These are phyloP conservation scores for Carollia perspicillata DNA, from an alignment of 2,113 vertebrate genomes.

Conservation along the genomic window DNA sequence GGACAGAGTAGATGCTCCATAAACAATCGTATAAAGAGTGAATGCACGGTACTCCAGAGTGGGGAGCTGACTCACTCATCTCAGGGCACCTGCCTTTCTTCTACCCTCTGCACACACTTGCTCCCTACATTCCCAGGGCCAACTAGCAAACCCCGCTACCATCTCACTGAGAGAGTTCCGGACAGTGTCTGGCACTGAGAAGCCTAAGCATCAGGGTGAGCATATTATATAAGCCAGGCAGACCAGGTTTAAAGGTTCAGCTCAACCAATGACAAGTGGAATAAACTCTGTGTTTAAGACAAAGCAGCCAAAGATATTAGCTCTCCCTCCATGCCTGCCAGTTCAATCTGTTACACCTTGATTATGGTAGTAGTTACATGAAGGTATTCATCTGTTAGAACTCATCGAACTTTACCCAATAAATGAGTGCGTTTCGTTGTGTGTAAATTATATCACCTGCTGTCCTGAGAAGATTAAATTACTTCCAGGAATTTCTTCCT, in stretches of 20 bases:
- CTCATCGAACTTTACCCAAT: neutral
- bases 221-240: neutral
- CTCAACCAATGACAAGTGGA: neutral
- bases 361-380: neutral
- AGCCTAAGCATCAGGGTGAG: neutral
- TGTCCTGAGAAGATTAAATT: neutral
- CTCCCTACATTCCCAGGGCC: neutral
- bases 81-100: neutral
- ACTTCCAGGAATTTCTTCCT: neutral
- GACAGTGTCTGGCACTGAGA: neutral
- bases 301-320: neutral
- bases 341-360: neutral
- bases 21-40: neutral
- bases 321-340: neutral
- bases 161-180: neutral
- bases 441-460: neutral
- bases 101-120: neutral
- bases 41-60: neutral
- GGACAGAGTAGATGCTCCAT: neutral
- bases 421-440: neutral
- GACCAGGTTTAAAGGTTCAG: neutral
- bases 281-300: neutral
- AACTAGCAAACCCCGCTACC: neutral
- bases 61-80: neutral
- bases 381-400: neutral